These are phyloP conservation scores for Sigmodon hispidus DNA, from an alignment of 2,113 vertebrate genomes.

Conservation along the genomic window DNA sequence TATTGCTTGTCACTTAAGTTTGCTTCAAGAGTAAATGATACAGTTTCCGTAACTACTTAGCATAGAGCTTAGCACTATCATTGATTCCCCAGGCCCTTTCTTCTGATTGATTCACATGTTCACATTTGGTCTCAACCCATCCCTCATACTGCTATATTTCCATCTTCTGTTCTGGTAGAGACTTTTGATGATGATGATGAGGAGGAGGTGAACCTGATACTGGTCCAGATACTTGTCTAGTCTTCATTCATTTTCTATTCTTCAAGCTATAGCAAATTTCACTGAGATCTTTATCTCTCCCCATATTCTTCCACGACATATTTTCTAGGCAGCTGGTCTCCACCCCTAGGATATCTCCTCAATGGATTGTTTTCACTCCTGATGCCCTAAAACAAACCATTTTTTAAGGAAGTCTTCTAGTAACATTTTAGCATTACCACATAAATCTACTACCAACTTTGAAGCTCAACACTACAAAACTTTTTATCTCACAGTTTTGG, in stretches of 20 bases:
- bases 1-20: background rate
- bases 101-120: background rate
- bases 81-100: background rate
- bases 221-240: background rate
- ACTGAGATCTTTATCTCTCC: background rate
- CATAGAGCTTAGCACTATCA: background rate
- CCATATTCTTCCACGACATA: fast-evolving
- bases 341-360: background rate
- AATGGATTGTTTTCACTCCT: background rate
- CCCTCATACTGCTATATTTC: background rate
- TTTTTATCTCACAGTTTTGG: background rate
- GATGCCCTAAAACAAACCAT: background rate
- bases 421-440: background rate
- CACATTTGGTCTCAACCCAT: background rate
- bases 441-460: background rate
- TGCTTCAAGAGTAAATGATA: background rate
- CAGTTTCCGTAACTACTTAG: background rate
- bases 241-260: background rate
- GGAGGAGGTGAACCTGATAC: background rate
- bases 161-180: fast-evolving
- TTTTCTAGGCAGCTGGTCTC: background rate
- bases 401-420: background rate
- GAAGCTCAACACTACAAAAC: background rate
- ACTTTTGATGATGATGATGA: background rate
- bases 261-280: background rate